Percentiles rank a stretch among this genome's conserved stretches.
Evolutionary conservation across 1,140 invertebrate genomes (phyloP).

Genomic region (Mya arenaria): DNA sequence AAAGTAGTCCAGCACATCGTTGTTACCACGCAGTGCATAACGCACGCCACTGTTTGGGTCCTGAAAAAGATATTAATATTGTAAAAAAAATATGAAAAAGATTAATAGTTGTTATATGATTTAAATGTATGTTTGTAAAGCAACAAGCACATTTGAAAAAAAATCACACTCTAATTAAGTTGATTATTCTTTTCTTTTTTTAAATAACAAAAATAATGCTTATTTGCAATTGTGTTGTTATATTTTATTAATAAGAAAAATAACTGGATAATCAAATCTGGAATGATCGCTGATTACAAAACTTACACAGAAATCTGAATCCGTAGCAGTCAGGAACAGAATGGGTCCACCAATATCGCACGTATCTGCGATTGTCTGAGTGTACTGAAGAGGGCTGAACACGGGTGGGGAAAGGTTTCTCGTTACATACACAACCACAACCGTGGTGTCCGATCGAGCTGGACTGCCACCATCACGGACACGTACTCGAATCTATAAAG

Average conservation of each 20-base stretch:
- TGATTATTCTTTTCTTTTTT: too few relatives aligned
- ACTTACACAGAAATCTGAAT: slow-evolving; percentile 61
- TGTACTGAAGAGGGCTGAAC: slow-evolving; percentile 48
- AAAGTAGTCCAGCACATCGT: slow-evolving; percentile 82
- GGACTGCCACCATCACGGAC: slow-evolving; percentile 65
- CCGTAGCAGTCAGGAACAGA: slow-evolving; percentile 56
- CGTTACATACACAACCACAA: slow-evolving; percentile 63
- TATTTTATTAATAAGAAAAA: too few relatives aligned
- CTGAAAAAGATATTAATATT: slow-evolving; percentile 40
- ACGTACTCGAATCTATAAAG: slow-evolving; percentile 65
- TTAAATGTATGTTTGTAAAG: too few relatives aligned
- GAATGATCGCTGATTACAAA: too few relatives aligned
- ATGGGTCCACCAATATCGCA: slow-evolving; percentile 55
- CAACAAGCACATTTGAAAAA: too few relatives aligned
- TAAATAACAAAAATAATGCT: too few relatives aligned
- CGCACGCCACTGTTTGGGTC: slow-evolving; percentile 61
- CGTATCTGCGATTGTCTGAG: slow-evolving; percentile 61
- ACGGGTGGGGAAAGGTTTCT: slow-evolving; percentile 93
- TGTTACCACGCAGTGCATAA: slow-evolving; percentile 59
- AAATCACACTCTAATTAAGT: too few relatives aligned
- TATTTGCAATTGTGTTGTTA: too few relatives aligned
- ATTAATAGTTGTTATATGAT: too few relatives aligned
- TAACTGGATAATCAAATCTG: too few relatives aligned
- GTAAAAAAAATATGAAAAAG: too few relatives aligned
- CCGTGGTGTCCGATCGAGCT: slow-evolving; percentile 79